Base-by-base conservation (phyloP, 2,113 vertebrate species). In the Megalops atlanticus region DNA sequence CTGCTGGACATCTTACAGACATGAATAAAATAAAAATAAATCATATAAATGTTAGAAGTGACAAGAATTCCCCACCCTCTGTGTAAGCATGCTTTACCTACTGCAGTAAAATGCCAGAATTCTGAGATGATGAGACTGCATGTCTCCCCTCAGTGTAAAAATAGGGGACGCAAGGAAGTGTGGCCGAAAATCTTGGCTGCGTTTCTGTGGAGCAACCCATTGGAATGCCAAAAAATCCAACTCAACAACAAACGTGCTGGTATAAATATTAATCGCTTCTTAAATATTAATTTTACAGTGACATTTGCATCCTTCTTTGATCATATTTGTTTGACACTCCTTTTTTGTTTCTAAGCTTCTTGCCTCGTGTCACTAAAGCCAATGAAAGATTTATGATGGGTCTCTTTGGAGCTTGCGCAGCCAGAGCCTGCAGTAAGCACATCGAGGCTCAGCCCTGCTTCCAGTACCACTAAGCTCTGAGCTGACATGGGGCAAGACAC, bases 291-390 rank as follows among this genome's bases (percentile, higher is more conserved):
- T 89, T 88, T 87, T 64, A 35, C 58, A 77, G 81, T 86, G 80
- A 89, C 79, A 87, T 86, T 88, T 84, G 83, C 83, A 87, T 88
- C 81, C 41, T 77, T 54, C 81, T 88, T 88, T 89, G 87, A 88
- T 88, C 84, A 68, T 81, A 84, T 87, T 87, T 85, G 75, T 85
- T 68, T 83, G 74, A 75, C 83, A 81, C 81, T 82, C 74, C 77
- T 84, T 87, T 86, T 82, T 81, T 82, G 73, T 85, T 80, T 75
- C 79, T 69, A 68, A 78, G 76, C 70, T 69, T 79, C 81, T 84
- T 74, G 86, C 77, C 76, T 80, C 54, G 35, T 83, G 78, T 84
- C 75, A 84, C 85, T 81, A 64, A 84, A 82, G 77, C 78, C 81
- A 76, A 43, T 88, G 76, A 84, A 89, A 88, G 81, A 88, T 89